Evolutionary conservation across 2,888 invertebrate species (phyloP).

Genomic region (Carcina quercana): DNA sequence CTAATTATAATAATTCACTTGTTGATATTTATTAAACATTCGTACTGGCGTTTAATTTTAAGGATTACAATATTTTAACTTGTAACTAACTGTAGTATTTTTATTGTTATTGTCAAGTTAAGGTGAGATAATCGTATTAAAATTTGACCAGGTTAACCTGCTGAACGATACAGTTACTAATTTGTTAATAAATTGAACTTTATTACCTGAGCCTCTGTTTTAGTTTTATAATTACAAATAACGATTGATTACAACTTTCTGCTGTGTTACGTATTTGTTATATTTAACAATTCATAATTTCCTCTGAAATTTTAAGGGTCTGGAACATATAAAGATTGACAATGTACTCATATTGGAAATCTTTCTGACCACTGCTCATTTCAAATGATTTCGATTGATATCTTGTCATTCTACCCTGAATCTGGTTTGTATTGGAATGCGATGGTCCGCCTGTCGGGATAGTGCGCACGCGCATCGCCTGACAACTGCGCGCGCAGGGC

Average conservation of each 20-base stretch:
- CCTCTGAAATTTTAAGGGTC: too few relatives aligned
- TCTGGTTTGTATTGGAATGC: conserved; percentile 33
- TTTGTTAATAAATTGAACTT: conserved; percentile 71
- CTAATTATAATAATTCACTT: conserved; percentile 50
- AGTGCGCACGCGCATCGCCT: conserved; percentile 22
- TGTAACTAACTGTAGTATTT: conserved; percentile 56
- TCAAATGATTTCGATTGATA: too few relatives aligned
- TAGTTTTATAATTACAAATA: too few relatives aligned
- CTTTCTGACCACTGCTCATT: too few relatives aligned
- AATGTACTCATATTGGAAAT: too few relatives aligned
- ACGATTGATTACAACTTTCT: too few relatives aligned
- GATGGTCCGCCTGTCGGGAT: conserved; percentile 44
- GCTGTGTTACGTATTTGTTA: too few relatives aligned
- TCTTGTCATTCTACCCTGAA: conserved; percentile 5
- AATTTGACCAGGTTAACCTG: conserved; percentile 36
- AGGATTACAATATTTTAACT: conserved; percentile 30
- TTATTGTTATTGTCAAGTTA: conserved; percentile 53
- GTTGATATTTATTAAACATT: conserved; percentile 74
- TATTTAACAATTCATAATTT: too few relatives aligned
- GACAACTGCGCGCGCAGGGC: conserved; percentile 47
- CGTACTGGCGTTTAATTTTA: conserved; percentile 45
- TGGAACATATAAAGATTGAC: too few relatives aligned
- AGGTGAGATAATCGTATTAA: conserved; percentile 12
- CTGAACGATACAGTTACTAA: conserved; percentile 62
- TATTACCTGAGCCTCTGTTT: conserved; percentile 38